Evolutionary conservation across 2,113 vertebrate species (phyloP).

Genomic region (Lamprotornis superbus): DNA sequence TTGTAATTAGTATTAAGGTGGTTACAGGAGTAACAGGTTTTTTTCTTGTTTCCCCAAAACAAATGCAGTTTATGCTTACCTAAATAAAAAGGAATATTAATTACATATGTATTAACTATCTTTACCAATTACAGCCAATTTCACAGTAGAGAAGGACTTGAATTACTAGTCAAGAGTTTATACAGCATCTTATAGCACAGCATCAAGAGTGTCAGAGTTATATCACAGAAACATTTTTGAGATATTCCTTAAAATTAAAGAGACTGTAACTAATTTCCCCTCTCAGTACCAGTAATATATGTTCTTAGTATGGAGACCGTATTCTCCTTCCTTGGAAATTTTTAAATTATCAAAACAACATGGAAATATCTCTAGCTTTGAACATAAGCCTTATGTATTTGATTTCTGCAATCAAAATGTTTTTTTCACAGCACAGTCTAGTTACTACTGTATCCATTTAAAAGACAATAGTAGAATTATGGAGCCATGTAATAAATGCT

Average conservation of each 20-base stretch:
- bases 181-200: not conserved
- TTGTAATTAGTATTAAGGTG: not conserved
- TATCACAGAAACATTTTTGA: not conserved
- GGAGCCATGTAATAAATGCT: not conserved
- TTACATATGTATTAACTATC: not conserved
- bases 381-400: not conserved
- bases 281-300: not conserved
- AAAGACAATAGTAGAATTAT: not conserved
- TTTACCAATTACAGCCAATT: not conserved
- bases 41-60: not conserved
- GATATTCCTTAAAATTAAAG: not conserved
- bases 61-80: not conserved
- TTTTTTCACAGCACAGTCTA: not conserved
- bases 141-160: not conserved
- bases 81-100: not conserved
- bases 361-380: not conserved
- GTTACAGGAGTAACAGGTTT: not conserved
- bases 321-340: not conserved
- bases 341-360: not conserved
- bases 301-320: not conserved
- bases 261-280: not conserved
- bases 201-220: not conserved
- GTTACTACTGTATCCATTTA: not conserved
- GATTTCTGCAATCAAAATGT: not conserved
- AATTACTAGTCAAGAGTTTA: not conserved